These are phyloP conservation scores for Sturnus vulgaris DNA, from an alignment of 2,113 vertebrate species.

Conservation along the genomic window DNA sequence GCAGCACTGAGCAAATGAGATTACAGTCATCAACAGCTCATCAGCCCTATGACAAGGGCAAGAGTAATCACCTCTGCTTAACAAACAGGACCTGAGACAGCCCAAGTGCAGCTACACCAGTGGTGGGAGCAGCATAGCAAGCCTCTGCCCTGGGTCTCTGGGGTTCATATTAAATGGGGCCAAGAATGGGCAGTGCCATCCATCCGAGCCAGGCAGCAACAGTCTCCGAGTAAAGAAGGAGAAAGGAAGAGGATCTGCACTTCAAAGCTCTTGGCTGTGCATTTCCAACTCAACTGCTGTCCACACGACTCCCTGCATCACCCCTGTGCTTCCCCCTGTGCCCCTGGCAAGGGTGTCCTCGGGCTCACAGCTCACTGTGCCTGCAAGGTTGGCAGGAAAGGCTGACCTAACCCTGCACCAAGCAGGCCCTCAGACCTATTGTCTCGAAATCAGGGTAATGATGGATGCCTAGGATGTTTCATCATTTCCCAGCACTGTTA, in stretches of 20 bases:
- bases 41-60: background rate
- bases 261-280: background rate
- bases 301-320: background rate
- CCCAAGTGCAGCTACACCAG: background rate
- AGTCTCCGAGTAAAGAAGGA: background rate
- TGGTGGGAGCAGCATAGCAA: background rate
- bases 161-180: background rate
- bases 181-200: background rate
- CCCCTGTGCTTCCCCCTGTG: background rate
- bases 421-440: constrained; percentile 45
- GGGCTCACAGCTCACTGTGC: background rate
- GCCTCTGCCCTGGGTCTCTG: background rate
- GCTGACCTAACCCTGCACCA: constrained; percentile 59
- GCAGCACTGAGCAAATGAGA: background rate
- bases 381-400: constrained; percentile 49
- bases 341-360: background rate
- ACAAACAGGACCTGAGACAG: background rate
- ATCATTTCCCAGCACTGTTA: constrained; percentile 66
- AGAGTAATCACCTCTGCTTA: background rate
- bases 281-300: background rate
- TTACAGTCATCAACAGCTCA: background rate
- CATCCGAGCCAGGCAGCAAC: background rate
- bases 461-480: constrained; percentile 64
- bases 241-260: background rate
- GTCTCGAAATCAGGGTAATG: constrained; percentile 53